Conservation (phyloP, 2,888 invertebrate genomes). For the Oasisia sp. region DNA sequence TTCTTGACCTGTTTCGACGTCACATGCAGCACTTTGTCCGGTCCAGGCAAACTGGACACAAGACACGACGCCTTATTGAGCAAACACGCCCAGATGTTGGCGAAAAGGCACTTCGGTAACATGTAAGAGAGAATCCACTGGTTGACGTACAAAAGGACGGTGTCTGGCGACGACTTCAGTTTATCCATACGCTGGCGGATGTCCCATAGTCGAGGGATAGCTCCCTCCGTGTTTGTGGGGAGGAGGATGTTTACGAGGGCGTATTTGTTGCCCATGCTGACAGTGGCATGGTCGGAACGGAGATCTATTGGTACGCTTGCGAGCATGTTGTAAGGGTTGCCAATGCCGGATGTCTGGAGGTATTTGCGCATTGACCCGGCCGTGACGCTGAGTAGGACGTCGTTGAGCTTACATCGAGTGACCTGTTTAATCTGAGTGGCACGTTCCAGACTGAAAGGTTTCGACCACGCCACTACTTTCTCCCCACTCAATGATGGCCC, state of each 20-base stretch:
- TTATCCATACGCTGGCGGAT: conserved; percentile 69
- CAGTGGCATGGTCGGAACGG: conserved; percentile 38
- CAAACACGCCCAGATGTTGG: conserved; percentile 55
- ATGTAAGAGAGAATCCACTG: conserved; percentile 66
- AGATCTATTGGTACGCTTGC: conserved; percentile 61
- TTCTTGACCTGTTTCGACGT: conserved; percentile 62
- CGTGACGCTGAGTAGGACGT: conserved; percentile 69
- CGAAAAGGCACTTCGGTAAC: conserved; percentile 59
- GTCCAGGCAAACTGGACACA: conserved; percentile 69
- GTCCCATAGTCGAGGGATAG: conserved; percentile 72
- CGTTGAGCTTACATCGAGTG: conserved; percentile 69
- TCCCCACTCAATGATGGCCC: conserved; percentile 56
- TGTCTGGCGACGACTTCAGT: conserved; percentile 68
- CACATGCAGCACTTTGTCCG: conserved; percentile 66
- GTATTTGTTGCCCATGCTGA: conserved; percentile 47
- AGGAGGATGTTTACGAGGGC: conserved; percentile 60
- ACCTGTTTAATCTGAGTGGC: conserved; percentile 70
- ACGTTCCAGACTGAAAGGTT: conserved; percentile 65
- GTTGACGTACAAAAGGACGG: conserved; percentile 68
- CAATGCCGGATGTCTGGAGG: conserved; percentile 68
- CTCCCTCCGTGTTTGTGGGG: conserved; percentile 71
- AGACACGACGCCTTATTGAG: conserved; percentile 56
- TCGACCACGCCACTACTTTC: conserved; percentile 67
- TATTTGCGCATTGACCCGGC: conserved; percentile 69
- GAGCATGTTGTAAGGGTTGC: conserved; percentile 69